Evolutionary conservation across 2,888 invertebrate genomes (phyloP), one percentile per base, ranked within the genome.

Genomic region (Harpalus rufipes): DNA sequence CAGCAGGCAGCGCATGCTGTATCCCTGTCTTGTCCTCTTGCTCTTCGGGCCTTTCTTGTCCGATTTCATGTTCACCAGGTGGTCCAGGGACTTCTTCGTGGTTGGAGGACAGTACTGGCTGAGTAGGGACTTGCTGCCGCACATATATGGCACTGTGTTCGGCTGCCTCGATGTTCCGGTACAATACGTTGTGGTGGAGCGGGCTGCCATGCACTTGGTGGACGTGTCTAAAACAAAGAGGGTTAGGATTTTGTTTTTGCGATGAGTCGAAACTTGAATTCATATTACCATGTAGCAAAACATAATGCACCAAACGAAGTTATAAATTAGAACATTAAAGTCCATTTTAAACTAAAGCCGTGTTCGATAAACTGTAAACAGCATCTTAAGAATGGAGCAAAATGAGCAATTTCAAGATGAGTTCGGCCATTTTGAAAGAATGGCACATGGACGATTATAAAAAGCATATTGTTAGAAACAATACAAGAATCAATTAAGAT

Each of bases 101-200:
- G 63, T 63, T 7, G 92, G 87, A 86, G 85, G 87, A 56, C n/a
- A 78, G 21, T 16, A 58, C 56, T 16, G 16, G 51, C n/a, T 39
- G 41, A 18, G 51, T n/a, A 18, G 72, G 86, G 85, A 84, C 86
- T 25, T 87, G 83, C 65, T 84, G 84, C 51, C 86, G 86, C 68
- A 86, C 87, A 63, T 86, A 86, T 74, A 85, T 84, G 81, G 81
- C 83, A 79, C 81, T 85, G 44, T 85, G 85, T 10, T 85, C 85
- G 2, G 91, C 91, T 32, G 91, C 91, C 85, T 92, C 92, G 51
- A 92, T 90, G 81, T 92, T 93, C 74, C 93, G 91, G 89, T 93
- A 93, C 44, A 93, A 89, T 25, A 92, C 91, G 87, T 92, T 92
- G 89, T 92, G 92, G 90, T 93, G 92, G 88, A 93, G 89, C 39